phyloP scores from a whole-genome alignment of 2,113 vertebrate species.

The Pollachius pollachius region DNA sequence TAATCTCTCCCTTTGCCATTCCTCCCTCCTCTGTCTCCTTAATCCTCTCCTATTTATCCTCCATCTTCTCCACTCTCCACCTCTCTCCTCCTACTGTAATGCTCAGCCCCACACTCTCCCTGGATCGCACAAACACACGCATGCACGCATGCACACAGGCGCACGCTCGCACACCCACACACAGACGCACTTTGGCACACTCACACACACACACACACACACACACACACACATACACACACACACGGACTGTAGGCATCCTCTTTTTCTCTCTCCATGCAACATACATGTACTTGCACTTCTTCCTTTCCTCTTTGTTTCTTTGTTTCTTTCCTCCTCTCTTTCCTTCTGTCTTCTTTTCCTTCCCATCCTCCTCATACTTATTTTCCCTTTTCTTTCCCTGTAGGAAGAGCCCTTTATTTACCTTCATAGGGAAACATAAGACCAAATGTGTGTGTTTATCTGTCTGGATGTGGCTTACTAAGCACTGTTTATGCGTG shows the following conservation, averaged over 20 bases:
- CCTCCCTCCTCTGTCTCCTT: conserved; percentile 21
- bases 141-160: too few species aligned
- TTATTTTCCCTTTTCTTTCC: conserved; percentile 78
- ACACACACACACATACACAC: conserved; percentile 3
- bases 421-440: conserved; percentile 70
- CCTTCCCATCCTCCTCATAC: conserved; percentile 50
- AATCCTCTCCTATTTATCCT: conserved; percentile 5
- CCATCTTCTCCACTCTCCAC: too few species aligned
- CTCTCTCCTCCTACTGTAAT: too few species aligned
- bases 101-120: background rate
- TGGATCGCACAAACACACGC: background rate
- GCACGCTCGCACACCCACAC: background rate
- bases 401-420: conserved; percentile 78
- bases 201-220: conserved; percentile 22
- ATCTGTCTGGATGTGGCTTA: conserved; percentile 64
- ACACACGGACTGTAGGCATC: conserved; percentile 26
- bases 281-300: too few species aligned
- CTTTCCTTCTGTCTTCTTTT: conserved; percentile 9
- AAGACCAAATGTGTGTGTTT: conserved; percentile 69
- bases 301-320: background rate
- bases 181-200: conserved; percentile 8
- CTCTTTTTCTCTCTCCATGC: background rate
- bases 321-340: conserved; percentile 12
- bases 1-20: conserved; percentile 39
- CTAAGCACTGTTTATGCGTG: conserved; percentile 58